Percentiles rank a stretch among this genome's conserved stretches.
Conservation (phyloP, 35 echinoderm and acorn worm species). For the Lytechinus variegatus region DNA sequence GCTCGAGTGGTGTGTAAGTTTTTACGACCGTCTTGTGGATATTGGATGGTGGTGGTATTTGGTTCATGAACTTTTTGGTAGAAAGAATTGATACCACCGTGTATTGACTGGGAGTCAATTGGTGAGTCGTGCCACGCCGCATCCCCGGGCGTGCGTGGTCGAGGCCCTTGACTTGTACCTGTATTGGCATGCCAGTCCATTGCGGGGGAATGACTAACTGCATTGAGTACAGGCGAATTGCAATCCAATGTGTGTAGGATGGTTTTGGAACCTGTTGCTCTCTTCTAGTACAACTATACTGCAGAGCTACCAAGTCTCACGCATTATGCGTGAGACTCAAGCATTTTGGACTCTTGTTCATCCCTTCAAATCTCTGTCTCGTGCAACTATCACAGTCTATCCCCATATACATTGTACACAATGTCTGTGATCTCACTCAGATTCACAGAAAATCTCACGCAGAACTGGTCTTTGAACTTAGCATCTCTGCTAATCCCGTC, state of each 20-base stretch:
- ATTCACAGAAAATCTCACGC: too few relatives aligned
- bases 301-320: too few relatives aligned
- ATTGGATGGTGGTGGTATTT: background rate
- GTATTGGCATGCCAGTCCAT: background rate
- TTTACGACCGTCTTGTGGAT: background rate
- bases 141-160: background rate
- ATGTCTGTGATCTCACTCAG: too few relatives aligned
- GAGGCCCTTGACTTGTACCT: background rate
- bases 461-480: too few relatives aligned
- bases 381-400: too few relatives aligned
- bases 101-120: background rate
- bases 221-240: background rate
- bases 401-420: too few relatives aligned
- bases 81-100: background rate
- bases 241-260: background rate
- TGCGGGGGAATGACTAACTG: background rate
- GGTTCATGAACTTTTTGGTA: slow-evolving; percentile 3
- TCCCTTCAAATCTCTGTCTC: too few relatives aligned
- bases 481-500: too few relatives aligned
- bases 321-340: too few relatives aligned
- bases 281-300: too few relatives aligned
- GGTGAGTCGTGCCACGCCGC: background rate
- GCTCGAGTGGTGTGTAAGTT: background rate
- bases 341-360: too few relatives aligned
- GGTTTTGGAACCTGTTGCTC: background rate